Evolutionary conservation across 2,113 vertebrate species (phyloP).

Genomic region (Epinephelus lanceolatus): DNA sequence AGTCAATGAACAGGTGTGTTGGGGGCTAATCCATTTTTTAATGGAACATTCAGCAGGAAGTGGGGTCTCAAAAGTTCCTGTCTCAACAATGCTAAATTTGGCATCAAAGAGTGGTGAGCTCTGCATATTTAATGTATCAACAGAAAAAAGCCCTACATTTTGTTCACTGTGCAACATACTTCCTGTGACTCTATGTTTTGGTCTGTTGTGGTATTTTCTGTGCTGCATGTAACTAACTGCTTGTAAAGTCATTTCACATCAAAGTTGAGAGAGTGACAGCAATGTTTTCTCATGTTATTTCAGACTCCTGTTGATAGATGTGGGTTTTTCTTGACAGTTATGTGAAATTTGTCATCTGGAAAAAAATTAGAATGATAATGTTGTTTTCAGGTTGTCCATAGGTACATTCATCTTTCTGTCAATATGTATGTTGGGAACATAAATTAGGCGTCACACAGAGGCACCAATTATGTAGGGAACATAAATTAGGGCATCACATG

Average conservation of each 20-base stretch:
- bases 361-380: background rate
- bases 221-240: constrained; percentile 1
- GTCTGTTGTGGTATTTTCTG: constrained; percentile 17
- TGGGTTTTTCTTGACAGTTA: background rate
- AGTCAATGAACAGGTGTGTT: constrained; percentile 58
- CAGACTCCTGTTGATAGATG: background rate
- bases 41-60: constrained; percentile 69
- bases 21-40: constrained; percentile 68
- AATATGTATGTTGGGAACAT: no score
- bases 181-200: background rate
- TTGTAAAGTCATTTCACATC: constrained; percentile 22
- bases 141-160: background rate
- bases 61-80: constrained; percentile 44
- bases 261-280: constrained; percentile 10
- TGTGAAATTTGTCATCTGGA: background rate
- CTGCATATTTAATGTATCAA: constrained; percentile 40
- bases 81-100: constrained; percentile 57
- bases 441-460: no score
- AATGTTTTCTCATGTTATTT: constrained; percentile 10
- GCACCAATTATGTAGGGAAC: no score
- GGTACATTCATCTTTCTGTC: no score
- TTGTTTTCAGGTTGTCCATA: no score
- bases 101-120: constrained; percentile 37
- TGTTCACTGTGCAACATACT: background rate
- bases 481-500: no score